phyloP scores from a whole-genome alignment of 2,888 invertebrate species.

The Apodemia duryi region DNA sequence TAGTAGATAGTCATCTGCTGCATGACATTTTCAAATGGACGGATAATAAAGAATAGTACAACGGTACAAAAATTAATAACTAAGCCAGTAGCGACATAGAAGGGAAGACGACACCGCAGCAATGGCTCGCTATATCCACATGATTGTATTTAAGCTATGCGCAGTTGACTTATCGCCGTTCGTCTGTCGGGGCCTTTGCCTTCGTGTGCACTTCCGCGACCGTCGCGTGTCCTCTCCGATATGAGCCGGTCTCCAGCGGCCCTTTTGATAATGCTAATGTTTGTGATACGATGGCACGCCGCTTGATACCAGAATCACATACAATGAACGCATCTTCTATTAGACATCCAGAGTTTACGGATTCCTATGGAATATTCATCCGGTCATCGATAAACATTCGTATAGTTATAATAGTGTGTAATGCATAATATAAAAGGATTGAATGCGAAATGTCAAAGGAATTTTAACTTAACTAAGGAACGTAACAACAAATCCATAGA shows the following conservation, averaged over 20 bases:
- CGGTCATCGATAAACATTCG: constrained; percentile 18
- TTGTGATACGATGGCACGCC: constrained; percentile 55
- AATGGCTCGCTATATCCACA: constrained; percentile 49
- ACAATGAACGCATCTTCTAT: constrained; percentile 62
- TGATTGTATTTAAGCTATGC: constrained; percentile 61
- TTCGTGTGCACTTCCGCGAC: constrained; percentile 61
- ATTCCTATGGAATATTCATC: constrained; percentile 51
- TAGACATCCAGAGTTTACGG: constrained; percentile 52
- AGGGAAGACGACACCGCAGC: constrained; percentile 52
- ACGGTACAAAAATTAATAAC: constrained; percentile 17
- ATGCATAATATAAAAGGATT: not conserved
- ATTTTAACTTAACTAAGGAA: not conserved
- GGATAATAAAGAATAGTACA: constrained; percentile 1
- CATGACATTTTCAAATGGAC: not conserved
- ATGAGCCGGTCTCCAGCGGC: constrained; percentile 69
- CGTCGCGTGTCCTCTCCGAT: constrained; percentile 62
- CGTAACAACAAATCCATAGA: constrained; percentile 1
- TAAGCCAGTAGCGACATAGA: constrained; percentile 33
- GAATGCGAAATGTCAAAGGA: not conserved
- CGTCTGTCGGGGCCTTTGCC: constrained; percentile 65
- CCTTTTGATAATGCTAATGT: constrained; percentile 77
- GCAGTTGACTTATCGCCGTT: constrained; percentile 68
- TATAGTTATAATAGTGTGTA: not conserved
- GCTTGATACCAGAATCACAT: constrained; percentile 61
- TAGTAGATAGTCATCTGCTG: no score